Conservation (phyloP, 2,113 vertebrate genomes). For the Ictalurus furcatus region DNA sequence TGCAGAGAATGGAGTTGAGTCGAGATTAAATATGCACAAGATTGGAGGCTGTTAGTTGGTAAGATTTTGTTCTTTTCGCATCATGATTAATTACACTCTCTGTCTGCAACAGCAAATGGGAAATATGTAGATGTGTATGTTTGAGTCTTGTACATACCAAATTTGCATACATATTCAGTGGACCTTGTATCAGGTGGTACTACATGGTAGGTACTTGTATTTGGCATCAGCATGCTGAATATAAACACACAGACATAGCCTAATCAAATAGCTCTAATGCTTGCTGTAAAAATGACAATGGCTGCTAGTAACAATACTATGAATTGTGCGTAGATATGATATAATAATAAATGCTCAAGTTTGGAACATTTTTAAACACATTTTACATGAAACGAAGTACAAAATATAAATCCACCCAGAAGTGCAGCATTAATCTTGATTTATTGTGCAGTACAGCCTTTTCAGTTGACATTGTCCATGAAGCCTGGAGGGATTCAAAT, state of each 20-base stretch:
- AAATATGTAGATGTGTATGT: conserved; percentile 17
- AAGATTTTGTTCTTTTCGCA: conserved; percentile 39
- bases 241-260: neutral
- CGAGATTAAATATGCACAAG: conserved; percentile 44
- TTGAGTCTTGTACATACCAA: neutral
- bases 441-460: neutral
- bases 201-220: neutral
- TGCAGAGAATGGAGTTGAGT: neutral
- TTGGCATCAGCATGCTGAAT: neutral
- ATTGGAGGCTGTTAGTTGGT: conserved; percentile 18
- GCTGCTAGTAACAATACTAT: neutral
- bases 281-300: neutral
- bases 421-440: neutral
- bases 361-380: neutral
- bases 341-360: neutral
- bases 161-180: conserved; percentile 10
- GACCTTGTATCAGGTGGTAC: neutral
- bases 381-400: neutral
- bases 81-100: conserved; percentile 40
- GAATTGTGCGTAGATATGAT: neutral
- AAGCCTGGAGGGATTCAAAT: neutral
- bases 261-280: neutral
- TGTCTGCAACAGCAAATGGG: conserved; percentile 15
- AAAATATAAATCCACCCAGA: neutral
- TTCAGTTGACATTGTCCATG: neutral